A percentile compares a stretch with the other conserved stretches of the same genome.
phyloP scores from a whole-genome alignment of 2,113 vertebrate species.

The Ceuthmochares aereus region DNA sequence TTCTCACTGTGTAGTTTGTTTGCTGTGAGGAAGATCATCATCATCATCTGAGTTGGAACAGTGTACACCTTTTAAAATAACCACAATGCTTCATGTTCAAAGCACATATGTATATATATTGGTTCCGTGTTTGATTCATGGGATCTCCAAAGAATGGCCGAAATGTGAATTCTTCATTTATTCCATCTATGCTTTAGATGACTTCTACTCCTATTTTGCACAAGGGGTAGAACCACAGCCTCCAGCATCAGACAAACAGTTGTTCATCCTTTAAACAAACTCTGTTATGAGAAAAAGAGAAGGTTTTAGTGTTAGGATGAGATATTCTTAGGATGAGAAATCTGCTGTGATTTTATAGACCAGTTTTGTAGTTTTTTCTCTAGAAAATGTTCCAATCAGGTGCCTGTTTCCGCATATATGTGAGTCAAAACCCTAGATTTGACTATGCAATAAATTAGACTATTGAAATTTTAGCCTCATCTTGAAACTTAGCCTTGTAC shows the following conservation, averaged over 20 bases:
- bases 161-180: neutral
- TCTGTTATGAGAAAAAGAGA: neutral
- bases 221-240: neutral
- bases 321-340: neutral
- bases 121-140: neutral
- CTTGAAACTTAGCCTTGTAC: neutral
- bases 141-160: neutral
- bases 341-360: neutral
- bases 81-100: neutral
- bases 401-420: neutral
- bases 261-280: neutral
- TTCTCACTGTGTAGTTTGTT: neutral
- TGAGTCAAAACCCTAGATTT: neutral
- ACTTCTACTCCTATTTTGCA: neutral
- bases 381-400: neutral
- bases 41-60: neutral
- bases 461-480: neutral
- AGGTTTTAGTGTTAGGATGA: neutral
- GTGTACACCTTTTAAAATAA: neutral
- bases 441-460: neutral
- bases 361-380: neutral
- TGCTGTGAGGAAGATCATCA: neutral
- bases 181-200: neutral
- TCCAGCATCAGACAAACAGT: neutral
- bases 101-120: neutral